Conservation (phyloP, 2,888 invertebrate genomes). For the Phyllotreta cruciferae region DNA sequence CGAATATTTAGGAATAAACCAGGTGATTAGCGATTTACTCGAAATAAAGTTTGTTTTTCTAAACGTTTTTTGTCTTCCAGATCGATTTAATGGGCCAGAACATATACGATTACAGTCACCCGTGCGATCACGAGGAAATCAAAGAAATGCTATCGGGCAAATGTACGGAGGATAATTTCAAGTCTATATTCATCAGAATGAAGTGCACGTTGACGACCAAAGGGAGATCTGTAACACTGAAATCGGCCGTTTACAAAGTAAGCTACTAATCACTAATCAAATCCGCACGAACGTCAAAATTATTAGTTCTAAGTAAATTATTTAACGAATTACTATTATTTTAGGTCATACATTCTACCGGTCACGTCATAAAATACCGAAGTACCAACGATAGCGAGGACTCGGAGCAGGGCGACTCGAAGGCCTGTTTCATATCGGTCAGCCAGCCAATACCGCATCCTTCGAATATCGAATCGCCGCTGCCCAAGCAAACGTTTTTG, state of each 20-base stretch:
- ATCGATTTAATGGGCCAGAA: conserved; percentile 96
- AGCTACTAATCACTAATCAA: conserved; percentile 31
- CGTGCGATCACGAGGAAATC: conserved; percentile 94
- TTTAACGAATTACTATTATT: too few species aligned
- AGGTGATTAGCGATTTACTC: conserved; percentile 66
- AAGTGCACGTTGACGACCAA: conserved; percentile 95
- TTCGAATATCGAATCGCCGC: conserved; percentile 88
- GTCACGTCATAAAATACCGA: conserved; percentile 69
- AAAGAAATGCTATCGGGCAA: conserved; percentile 67
- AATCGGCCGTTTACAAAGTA: conserved; percentile 96
- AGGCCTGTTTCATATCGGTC: conserved; percentile 72
- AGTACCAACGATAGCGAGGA: conserved; percentile 46
- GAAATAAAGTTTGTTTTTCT: background rate
- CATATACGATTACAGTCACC: conserved; percentile 92
- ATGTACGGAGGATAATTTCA: conserved; percentile 59
- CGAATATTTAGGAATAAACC: conserved; percentile 89
- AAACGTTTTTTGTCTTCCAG: conserved; percentile 63
- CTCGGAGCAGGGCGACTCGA: conserved; percentile 48
- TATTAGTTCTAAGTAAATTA: too few species aligned
- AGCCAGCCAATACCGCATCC: conserved; percentile 88
- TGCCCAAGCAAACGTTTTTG: conserved; percentile 88
- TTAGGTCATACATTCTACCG: conserved; percentile 89
- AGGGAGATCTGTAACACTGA: conserved; percentile 93
- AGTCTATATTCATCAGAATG: conserved; percentile 79
- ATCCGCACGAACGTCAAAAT: background rate